Evolutionary conservation across 2,797 vertebrate genomes (phyloP).

Genomic region (Helostoma temminkii): DNA sequence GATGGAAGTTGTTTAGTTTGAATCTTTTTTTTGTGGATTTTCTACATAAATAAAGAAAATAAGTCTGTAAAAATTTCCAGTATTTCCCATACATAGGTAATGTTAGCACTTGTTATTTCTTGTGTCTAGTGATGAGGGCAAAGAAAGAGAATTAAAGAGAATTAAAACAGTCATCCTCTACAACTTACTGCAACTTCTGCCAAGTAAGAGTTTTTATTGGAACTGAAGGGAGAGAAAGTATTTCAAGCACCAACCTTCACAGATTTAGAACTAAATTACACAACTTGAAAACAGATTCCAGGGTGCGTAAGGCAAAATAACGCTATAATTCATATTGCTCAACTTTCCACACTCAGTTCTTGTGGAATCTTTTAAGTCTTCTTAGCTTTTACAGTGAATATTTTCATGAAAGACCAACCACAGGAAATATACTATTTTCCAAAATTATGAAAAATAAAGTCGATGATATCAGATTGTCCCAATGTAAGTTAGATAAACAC

Average conservation of each 20-base stretch:
- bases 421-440: neutral
- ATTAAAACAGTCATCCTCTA: neutral
- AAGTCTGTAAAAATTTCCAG: too few species aligned
- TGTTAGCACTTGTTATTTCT: neutral
- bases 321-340: too few species aligned
- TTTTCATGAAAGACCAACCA: too few species aligned
- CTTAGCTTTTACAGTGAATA: too few species aligned
- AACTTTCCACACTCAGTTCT: too few species aligned
- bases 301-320: too few species aligned
- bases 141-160: too few species aligned
- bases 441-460: conserved; percentile 1
- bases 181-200: neutral
- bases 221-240: neutral
- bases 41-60: too few species aligned
- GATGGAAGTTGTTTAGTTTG: too few species aligned
- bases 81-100: neutral
- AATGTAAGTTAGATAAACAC: neutral
- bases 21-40: too few species aligned
- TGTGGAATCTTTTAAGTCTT: too few species aligned
- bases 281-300: too few species aligned
- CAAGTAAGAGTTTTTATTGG: neutral
- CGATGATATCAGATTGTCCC: neutral
- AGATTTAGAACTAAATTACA: neutral
- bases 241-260: neutral
- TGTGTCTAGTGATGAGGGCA: neutral